These are phyloP conservation scores for Stictocephala bisonia DNA, from an alignment of 2,888 invertebrate species.

Conservation along the genomic window DNA sequence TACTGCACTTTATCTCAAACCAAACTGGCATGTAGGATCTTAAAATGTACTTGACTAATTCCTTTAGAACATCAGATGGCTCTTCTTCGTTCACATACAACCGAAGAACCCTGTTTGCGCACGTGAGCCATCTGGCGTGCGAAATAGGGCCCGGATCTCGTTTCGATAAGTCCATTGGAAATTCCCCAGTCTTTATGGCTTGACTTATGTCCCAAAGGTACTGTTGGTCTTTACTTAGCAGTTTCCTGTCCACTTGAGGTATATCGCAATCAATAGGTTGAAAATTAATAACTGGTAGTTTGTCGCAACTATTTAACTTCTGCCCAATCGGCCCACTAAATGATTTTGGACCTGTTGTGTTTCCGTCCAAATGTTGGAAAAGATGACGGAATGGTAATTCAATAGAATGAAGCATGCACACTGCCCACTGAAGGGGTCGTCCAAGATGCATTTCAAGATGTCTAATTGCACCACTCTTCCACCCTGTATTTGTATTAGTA, in stretches of 20 bases:
- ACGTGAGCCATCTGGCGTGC: constrained; percentile 40
- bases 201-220: constrained; percentile 47
- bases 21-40: constrained; percentile 29
- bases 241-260: constrained; percentile 31
- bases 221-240: constrained; percentile 49
- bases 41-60: constrained; percentile 13
- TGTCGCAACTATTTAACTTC: constrained; percentile 46
- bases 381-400: constrained; percentile 43
- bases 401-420: constrained; percentile 30
- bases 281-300: constrained; percentile 48
- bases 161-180: constrained; percentile 38
- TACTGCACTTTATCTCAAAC: constrained; percentile 40
- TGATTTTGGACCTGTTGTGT: constrained; percentile 48
- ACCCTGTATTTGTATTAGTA: constrained; percentile 32
- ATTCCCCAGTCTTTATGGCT: constrained; percentile 44
- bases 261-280: constrained; percentile 38
- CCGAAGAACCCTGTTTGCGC: constrained; percentile 27
- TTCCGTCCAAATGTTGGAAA: constrained; percentile 48
- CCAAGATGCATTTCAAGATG: constrained; percentile 32
- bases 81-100: constrained; percentile 24
- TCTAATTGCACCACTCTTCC: constrained; percentile 38
- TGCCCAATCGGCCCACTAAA: constrained; percentile 49
- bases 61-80: constrained; percentile 22
- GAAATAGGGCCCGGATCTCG: constrained; percentile 28
- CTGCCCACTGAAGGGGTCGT: constrained; percentile 32